Evolutionary conservation across 1,140 invertebrate species (phyloP).

Genomic region (Euura saliciscinereae): DNA sequence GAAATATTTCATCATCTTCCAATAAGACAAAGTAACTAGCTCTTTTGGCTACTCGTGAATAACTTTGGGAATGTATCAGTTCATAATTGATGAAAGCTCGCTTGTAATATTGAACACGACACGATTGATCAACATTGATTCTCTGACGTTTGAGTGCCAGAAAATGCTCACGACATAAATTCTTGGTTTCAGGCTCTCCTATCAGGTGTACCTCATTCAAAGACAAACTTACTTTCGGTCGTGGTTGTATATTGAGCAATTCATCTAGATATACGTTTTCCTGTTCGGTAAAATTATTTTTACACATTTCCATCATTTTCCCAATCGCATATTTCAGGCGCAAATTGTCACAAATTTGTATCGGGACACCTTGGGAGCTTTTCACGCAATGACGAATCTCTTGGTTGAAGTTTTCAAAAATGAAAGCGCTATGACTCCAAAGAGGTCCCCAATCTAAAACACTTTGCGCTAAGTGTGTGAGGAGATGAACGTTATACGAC

Average conservation of each 20-base stretch:
- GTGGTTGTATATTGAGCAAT: background rate
- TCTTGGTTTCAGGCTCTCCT: background rate
- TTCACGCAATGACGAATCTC: slow-evolving; percentile 18
- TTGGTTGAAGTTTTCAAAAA: slow-evolving; percentile 24
- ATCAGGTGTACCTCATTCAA: background rate
- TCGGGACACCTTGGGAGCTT: slow-evolving; percentile 18
- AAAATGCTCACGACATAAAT: background rate
- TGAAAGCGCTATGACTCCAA: slow-evolving; percentile 28
- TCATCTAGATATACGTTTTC: background rate
- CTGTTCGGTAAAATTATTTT: slow-evolving; percentile 8
- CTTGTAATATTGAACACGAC: background rate
- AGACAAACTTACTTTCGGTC: background rate
- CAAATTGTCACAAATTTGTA: slow-evolving; percentile 24
- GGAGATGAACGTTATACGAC: slow-evolving; percentile 34
- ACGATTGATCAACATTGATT: background rate
- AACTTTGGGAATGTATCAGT: background rate
- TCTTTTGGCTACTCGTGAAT: slow-evolving; percentile 11
- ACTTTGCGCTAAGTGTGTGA: slow-evolving; percentile 26
- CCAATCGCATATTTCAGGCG: background rate
- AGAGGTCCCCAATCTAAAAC: slow-evolving; percentile 30
- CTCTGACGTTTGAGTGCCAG: background rate
- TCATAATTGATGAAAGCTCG: background rate
- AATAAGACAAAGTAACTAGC: slow-evolving; percentile 9
- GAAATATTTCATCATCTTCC: slow-evolving; percentile 9
- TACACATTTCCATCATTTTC: slow-evolving; percentile 5